These are phyloP conservation scores for Cacoxenus indagator DNA, from an alignment of 2,888 invertebrate species.

Conservation along the genomic window DNA sequence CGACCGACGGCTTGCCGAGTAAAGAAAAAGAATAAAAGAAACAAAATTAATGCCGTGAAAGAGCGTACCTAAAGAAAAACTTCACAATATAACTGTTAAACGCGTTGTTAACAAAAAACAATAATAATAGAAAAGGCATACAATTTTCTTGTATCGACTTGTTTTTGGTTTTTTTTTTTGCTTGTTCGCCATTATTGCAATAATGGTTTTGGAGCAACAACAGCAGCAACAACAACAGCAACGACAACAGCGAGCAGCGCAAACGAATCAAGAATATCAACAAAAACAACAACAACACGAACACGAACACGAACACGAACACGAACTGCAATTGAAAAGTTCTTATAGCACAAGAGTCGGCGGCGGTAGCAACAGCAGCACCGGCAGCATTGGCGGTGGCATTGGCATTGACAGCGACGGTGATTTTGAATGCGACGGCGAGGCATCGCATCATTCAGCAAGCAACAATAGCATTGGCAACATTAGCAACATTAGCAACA, in stretches of 20 bases:
- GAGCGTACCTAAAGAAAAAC: too few relatives aligned
- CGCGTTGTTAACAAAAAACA: too few relatives aligned
- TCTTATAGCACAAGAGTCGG: background rate
- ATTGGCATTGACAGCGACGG: background rate
- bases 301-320: conserved; percentile 22
- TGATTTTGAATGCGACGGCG: background rate
- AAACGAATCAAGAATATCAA: conserved; percentile 10
- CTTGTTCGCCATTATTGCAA: conserved; percentile 32
- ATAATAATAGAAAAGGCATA: background rate
- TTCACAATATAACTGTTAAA: background rate
- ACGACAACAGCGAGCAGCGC: conserved; percentile 25
- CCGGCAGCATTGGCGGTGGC: background rate
- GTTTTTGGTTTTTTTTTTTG: background rate
- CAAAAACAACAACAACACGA: conserved; percentile 18
- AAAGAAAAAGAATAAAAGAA: too few relatives aligned
- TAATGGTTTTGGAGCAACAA: conserved; percentile 67
- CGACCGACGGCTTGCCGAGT: too few relatives aligned
- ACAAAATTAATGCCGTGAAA: too few relatives aligned
- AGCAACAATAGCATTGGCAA: background rate
- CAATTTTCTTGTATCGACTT: background rate
- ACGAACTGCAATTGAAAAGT: conserved; percentile 2
- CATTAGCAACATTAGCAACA: background rate
- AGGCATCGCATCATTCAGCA: background rate
- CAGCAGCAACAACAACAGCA: conserved; percentile 39
- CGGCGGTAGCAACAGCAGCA: background rate